Conservation (phyloP, 1,140 invertebrate species). For the Stenopsyche tienmushanensis region DNA sequence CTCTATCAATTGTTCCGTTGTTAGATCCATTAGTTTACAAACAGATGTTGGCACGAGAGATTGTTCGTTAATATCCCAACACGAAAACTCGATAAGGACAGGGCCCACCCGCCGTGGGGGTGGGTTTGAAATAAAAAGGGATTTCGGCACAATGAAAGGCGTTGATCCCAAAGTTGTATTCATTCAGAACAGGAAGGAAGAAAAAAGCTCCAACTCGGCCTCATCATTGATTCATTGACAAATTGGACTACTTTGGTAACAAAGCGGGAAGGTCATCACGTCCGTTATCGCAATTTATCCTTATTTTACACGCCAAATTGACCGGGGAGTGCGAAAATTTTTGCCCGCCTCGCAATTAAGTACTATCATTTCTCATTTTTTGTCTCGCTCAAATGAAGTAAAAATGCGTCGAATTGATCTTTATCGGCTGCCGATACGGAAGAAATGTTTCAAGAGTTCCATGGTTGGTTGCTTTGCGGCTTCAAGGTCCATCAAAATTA, state of each 20-base stretch:
- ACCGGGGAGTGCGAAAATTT: neutral
- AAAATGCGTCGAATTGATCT: no score
- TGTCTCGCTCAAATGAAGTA: no score
- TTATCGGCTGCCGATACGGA: no score
- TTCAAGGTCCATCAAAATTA: no score
- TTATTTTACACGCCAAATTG: neutral
- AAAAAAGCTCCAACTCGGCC: neutral
- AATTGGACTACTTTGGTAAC: neutral
- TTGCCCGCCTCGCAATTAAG: neutral
- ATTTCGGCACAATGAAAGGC: neutral
- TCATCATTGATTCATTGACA: slow-evolving; percentile 12
- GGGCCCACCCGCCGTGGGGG: neutral
- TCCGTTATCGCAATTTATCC: slow-evolving; percentile 1
- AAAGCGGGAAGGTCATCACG: neutral
- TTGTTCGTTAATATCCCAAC: neutral
- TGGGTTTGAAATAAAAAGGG: neutral
- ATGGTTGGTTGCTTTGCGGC: no score
- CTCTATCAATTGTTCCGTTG: neutral
- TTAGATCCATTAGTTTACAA: neutral
- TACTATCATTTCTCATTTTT: neutral
- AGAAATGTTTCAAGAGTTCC: no score
- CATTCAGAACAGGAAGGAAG: neutral
- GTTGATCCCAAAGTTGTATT: slow-evolving; percentile 7
- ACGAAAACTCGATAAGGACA: neutral
- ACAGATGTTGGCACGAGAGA: neutral